Evolutionary conservation across 53 echinoderm and acorn worm species (phyloP).

Genomic region (Glandiceps talaboti): DNA sequence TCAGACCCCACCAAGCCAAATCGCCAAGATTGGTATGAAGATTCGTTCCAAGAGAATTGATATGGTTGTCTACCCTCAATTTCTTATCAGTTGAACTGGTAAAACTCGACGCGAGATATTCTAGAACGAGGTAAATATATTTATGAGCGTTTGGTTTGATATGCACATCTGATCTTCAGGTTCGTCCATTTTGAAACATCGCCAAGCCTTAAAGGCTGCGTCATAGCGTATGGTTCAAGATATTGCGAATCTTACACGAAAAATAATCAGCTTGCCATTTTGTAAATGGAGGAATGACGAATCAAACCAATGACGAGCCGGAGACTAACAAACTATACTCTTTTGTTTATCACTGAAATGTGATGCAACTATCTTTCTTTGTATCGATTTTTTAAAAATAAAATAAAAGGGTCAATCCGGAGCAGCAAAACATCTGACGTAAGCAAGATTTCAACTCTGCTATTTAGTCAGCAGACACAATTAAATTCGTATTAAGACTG

Average conservation of each 20-base stretch:
- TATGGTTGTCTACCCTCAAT: neutral
- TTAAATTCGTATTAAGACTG: too few species aligned
- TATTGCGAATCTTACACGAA: neutral
- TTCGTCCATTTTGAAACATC: neutral
- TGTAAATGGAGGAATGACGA: neutral
- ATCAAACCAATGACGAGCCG: too few species aligned
- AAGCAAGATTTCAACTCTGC: too few species aligned
- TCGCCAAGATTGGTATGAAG: neutral
- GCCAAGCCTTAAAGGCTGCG: neutral
- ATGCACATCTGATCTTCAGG: neutral
- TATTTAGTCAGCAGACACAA: too few species aligned
- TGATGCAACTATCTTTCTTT: too few species aligned
- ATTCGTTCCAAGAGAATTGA: neutral
- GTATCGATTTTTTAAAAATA: too few species aligned
- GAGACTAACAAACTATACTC: too few species aligned
- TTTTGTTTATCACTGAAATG: too few species aligned
- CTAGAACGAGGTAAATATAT: neutral
- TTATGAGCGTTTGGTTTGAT: neutral
- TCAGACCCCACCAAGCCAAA: neutral
- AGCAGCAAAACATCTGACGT: too few species aligned
- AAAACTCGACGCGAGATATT: neutral
- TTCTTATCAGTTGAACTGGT: neutral
- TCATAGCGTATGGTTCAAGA: neutral
- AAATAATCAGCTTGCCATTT: neutral
- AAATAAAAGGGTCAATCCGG: too few species aligned